Evolutionary conservation across 2,113 vertebrate genomes (phyloP).

Genomic region (Lycaon pictus): DNA sequence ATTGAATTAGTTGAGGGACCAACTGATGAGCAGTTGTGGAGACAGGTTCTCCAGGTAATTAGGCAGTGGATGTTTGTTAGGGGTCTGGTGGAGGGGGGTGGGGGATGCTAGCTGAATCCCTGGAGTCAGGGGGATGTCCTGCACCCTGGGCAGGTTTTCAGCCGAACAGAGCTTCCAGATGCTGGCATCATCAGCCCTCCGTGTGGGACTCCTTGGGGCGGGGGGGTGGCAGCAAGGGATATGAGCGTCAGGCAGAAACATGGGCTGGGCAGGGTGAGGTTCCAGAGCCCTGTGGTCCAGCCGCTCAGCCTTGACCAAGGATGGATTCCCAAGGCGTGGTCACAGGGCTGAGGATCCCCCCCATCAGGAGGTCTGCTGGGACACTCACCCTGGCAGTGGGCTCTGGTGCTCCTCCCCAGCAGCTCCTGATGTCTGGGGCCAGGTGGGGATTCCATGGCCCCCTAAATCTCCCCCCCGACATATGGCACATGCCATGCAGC

Average conservation of each 20-base stretch:
- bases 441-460: background rate
- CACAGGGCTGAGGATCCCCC: background rate
- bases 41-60: slow-evolving; percentile 42
- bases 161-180: background rate
- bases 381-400: background rate
- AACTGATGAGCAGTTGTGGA: background rate
- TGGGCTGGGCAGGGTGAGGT: background rate
- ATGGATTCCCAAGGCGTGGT: background rate
- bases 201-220: background rate
- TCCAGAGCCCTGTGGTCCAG: background rate
- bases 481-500: background rate
- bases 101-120: background rate
- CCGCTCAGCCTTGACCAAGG: background rate
- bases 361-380: background rate
- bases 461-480: background rate
- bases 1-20: slow-evolving; percentile 5
- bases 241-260: background rate
- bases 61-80: background rate
- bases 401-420: background rate
- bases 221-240: background rate
- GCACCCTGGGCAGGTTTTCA: background rate
- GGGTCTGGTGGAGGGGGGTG: background rate
- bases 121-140: background rate
- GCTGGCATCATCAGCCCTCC: no score
- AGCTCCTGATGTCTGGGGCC: background rate